These are phyloP conservation scores for Melanophora roralis DNA, from an alignment of 2,888 invertebrate genomes.

Conservation along the genomic window DNA sequence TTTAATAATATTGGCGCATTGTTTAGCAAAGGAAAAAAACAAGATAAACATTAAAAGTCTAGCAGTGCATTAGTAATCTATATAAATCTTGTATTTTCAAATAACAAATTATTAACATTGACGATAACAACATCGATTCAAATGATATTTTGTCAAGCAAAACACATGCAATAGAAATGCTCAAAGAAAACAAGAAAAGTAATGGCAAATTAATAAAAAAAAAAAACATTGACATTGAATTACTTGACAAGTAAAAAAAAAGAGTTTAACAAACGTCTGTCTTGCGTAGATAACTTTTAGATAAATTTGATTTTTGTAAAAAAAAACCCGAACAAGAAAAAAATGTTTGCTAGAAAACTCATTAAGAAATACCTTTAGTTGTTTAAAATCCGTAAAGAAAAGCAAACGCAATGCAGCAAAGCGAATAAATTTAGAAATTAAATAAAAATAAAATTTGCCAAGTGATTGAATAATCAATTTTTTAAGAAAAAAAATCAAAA, in stretches of 20 bases:
- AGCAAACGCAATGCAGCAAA: conserved; percentile 55
- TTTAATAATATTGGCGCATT: conserved; percentile 51
- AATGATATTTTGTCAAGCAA: conserved; percentile 51
- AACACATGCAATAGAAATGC: not conserved
- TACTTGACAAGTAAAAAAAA: conserved; percentile 38
- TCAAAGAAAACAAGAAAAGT: conserved; percentile 37
- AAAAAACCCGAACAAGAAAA: conserved; percentile 24
- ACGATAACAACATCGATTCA: conserved; percentile 20
- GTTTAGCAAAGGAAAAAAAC: conserved; percentile 5
- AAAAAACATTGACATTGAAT: conserved; percentile 63
- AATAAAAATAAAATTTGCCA: conserved; percentile 53
- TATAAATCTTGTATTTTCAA: conserved; percentile 49
- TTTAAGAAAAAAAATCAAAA: conserved; percentile 15
- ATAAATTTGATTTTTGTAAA: conserved; percentile 35
- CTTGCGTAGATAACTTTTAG: conserved; percentile 58
- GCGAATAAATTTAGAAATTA: not conserved
- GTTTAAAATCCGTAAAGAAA: conserved; percentile 57
- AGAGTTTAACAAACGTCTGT: conserved; percentile 27
- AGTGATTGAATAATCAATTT: conserved; percentile 63
- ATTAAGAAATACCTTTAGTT: conserved; percentile 60
- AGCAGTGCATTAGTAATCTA: not conserved
- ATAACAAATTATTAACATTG: conserved; percentile 49
- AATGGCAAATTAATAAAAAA: conserved; percentile 31
- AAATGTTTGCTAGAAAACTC: conserved; percentile 43
- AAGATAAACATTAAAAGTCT: conserved; percentile 22